Conservation (phyloP, 2,113 vertebrate genomes). For the Phycodurus eques region DNA sequence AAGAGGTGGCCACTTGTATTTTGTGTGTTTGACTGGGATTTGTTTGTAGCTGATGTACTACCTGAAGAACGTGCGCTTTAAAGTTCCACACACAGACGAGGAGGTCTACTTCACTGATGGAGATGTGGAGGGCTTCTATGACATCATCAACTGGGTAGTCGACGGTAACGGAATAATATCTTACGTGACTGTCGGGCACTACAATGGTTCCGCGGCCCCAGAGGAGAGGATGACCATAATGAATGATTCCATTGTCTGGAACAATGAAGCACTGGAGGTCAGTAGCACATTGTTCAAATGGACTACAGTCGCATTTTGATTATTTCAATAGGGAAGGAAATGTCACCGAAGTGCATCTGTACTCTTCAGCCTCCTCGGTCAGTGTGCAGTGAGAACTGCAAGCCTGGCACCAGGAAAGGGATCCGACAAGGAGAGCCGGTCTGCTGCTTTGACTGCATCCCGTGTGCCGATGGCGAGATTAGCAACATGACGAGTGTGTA, state of each 20-base stretch:
- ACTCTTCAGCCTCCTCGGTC: slow-evolving; percentile 72
- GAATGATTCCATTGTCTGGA: slow-evolving; percentile 78
- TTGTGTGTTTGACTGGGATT: too few species aligned
- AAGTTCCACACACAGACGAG: slow-evolving; percentile 69
- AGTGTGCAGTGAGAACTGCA: slow-evolving; percentile 77
- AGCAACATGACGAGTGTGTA: slow-evolving; percentile 69
- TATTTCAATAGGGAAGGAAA: not conserved
- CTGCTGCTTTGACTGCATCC: slow-evolving; percentile 85
- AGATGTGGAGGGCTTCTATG: slow-evolving; percentile 75
- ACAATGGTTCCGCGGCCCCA: slow-evolving; percentile 44
- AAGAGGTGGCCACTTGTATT: not conserved
- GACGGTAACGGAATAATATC: slow-evolving; percentile 58
- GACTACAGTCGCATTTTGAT: not conserved
- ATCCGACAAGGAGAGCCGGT: slow-evolving; percentile 78
- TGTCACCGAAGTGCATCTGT: not conserved
- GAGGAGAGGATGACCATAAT: slow-evolving; percentile 55
- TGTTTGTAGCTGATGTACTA: slow-evolving; percentile 79
- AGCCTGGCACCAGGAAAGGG: slow-evolving; percentile 77
- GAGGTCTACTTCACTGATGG: slow-evolving; percentile 67
- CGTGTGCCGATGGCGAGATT: slow-evolving; percentile 79
- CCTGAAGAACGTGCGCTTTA: slow-evolving; percentile 75
- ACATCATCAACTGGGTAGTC: slow-evolving; percentile 82
- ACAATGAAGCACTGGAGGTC: slow-evolving; percentile 69
- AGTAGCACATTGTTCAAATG: slow-evolving; percentile 34
- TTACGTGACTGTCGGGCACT: slow-evolving; percentile 74